These are phyloP conservation scores for Halictus quadricinctus DNA, from an alignment of 2,888 invertebrate species.

Conservation along the genomic window DNA sequence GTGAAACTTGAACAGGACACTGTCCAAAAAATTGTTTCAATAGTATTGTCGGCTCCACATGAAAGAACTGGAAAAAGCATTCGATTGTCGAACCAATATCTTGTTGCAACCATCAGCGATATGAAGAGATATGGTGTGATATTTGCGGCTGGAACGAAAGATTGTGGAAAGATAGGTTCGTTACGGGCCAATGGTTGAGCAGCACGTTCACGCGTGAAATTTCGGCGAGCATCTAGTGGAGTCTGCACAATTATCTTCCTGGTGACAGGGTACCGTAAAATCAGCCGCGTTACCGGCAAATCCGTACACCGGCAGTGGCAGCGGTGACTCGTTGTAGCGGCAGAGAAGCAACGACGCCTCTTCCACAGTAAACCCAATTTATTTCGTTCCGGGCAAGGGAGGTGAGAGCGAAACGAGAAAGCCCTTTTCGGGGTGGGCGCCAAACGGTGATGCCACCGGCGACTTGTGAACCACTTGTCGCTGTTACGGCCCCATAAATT, in stretches of 20 bases:
- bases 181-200: neutral
- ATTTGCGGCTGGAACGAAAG: no score
- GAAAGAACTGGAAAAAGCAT: neutral
- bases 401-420: conserved; percentile 76
- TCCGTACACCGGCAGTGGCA: conserved; percentile 51
- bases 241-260: conserved; percentile 61
- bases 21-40: neutral
- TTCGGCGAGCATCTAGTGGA: conserved; percentile 41
- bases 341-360: conserved; percentile 60
- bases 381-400: conserved; percentile 78
- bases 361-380: conserved; percentile 80
- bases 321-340: conserved; percentile 42
- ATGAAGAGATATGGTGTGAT: neutral
- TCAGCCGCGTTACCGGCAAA: conserved; percentile 64
- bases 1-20: neutral
- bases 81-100: neutral
- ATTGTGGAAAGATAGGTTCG: neutral
- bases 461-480: conserved; percentile 86
- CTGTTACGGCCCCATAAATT: conserved; percentile 86
- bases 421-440: conserved; percentile 81
- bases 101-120: neutral
- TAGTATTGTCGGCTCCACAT: no score
- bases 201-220: conserved; percentile 41
- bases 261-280: conserved; percentile 58
- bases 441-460: conserved; percentile 85